Base-by-base conservation (phyloP, 2,113 vertebrate genomes). In the Eulemur rufifrons region DNA sequence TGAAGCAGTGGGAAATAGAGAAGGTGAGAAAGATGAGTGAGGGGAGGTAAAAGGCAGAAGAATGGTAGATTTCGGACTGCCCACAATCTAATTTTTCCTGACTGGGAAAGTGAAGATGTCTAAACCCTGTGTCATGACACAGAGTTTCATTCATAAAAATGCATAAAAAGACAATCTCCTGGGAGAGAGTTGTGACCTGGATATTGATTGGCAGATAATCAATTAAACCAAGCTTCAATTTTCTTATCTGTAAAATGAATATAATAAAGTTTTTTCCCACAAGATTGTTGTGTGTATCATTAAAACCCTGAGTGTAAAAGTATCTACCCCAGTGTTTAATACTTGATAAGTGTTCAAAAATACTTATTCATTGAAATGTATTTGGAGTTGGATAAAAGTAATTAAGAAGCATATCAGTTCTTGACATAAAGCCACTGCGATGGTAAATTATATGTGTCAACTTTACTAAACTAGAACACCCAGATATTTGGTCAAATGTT, bases 151-250 rank as follows among this genome's bases (percentile, higher is more conserved):
- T 90, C 61, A 73, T 42, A 82, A 54, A 86, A 94, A 95, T 85
- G 13, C 6, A 29, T 69, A 63, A 74, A 93, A 89, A 86, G 21
- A 77, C 1, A 69, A 12, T 90, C 50, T 81, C 39, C 25, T 25
- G 56, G 17, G 86, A 34, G 82, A 34, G 34, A 96, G 6, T 20
- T 91, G 20, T 91, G 71, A 91, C 52, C 66, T 89, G 66, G 32
- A 20, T 87, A 95, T 97, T 86, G 89, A 96, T 91, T 93, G 69
- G 5, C 54, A 94, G 64, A 50, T 69, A 87, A 95, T 96, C 93
- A 89, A 86, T 98, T 95, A 97, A 97, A 93, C 45, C 27, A 9
- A 80, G 23, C 68, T 94, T 95, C 86, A 82, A 66, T 93, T 91
- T 94, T 93, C 88, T 84, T 82, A 93, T 86, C 18, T 92, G 20